phyloP scores from a whole-genome alignment of 2,888 invertebrate genomes.

The Erebia palarica region DNA sequence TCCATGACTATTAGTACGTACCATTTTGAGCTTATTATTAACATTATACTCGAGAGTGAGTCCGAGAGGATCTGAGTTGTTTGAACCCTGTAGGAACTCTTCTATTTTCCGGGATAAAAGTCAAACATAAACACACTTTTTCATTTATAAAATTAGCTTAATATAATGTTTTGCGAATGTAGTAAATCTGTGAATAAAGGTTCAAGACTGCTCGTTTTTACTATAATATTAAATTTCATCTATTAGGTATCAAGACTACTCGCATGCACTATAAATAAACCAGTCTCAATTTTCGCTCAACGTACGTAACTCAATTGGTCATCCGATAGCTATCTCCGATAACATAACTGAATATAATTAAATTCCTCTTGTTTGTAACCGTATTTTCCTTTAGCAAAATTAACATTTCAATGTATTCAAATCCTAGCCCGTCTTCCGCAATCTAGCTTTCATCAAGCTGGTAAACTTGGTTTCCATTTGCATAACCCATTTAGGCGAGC shows the following conservation, averaged over 20 bases:
- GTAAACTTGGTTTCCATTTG: slow-evolving; percentile 51
- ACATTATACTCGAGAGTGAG: too few species aligned
- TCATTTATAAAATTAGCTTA: too few species aligned
- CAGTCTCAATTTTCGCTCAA: neutral
- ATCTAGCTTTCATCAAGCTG: slow-evolving; percentile 43
- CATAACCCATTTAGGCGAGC: slow-evolving; percentile 58
- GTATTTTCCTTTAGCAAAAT: slow-evolving; percentile 27
- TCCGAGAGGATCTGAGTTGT: too few species aligned
- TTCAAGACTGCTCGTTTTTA: too few species aligned
- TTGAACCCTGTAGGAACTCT: too few species aligned
- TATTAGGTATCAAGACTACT: neutral
- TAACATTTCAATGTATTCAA: slow-evolving; percentile 38
- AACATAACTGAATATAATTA: slow-evolving; percentile 15
- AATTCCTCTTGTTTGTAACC: slow-evolving; percentile 7
- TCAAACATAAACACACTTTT: too few species aligned
- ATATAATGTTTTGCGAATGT: too few species aligned
- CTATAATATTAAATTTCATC: too few species aligned
- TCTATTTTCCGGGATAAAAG: too few species aligned
- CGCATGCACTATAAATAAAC: neutral
- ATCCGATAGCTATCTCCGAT: slow-evolving; percentile 5
- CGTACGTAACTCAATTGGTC: neutral
- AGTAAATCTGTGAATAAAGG: too few species aligned
- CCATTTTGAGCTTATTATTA: too few species aligned
- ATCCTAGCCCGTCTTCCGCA: slow-evolving; percentile 36
- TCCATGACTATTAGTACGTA: too few species aligned